phyloP scores from a whole-genome alignment of 92 coral and sea anemone species.

The Phenganax subtilis region DNA sequence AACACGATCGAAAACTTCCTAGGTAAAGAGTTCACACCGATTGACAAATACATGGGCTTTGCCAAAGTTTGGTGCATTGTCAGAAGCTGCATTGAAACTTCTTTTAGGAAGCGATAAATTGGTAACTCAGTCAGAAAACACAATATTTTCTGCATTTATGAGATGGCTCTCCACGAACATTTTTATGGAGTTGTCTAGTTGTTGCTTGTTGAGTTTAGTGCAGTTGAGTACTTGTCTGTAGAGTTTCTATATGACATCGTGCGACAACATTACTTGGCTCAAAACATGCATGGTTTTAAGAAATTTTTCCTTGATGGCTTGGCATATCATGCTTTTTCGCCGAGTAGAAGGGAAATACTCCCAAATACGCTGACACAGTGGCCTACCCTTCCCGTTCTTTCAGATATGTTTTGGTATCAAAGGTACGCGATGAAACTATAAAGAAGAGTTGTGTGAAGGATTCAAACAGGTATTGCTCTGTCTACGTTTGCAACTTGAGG shows the following conservation, averaged over 20 bases:
- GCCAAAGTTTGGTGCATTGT: not conserved
- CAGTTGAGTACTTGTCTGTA: not conserved
- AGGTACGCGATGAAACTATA: not conserved
- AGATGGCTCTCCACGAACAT: not conserved
- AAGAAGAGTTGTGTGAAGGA: not conserved
- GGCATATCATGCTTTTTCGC: not conserved
- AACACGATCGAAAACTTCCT: not conserved
- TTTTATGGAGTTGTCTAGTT: too few species aligned
- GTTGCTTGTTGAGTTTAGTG: not conserved
- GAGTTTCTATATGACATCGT: conserved; percentile 13
- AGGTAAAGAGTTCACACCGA: not conserved
- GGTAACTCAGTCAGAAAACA: not conserved
- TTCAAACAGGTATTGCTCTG: not conserved
- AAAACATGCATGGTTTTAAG: not conserved
- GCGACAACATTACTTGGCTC: not conserved
- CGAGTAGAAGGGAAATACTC: not conserved
- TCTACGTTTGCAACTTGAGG: not conserved
- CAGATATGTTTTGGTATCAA: not conserved
- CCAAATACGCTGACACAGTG: not conserved
- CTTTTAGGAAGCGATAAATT: not conserved
- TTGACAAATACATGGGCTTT: conserved; percentile 12
- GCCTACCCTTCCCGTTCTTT: not conserved
- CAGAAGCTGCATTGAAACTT: not conserved
- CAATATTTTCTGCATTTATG: conserved; percentile 2
- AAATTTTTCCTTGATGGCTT: conserved; percentile 2